Base-by-base conservation (phyloP, 2,797 vertebrate genomes). In the Rhinophrynus dorsalis region DNA sequence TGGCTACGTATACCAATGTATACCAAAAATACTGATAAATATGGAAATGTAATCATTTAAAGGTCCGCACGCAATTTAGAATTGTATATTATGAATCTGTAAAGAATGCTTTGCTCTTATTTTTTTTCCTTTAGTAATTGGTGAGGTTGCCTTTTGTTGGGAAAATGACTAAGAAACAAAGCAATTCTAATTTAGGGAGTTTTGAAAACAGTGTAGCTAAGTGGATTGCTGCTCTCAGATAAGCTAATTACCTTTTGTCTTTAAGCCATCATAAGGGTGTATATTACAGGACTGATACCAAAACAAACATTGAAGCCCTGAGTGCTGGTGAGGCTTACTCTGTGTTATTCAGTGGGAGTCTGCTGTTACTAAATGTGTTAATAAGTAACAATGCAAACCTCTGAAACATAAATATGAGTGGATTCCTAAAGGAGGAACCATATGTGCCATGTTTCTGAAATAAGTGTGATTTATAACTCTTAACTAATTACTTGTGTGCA, bases 271-370 rank as follows among this genome's bases (percentile, higher is more conserved):
- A 65, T 58, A 42, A 65, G 30, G 24, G 23, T n/a, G 35, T 54
- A 50, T 57, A 63, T 37, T 50, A 32, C 56, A 17, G 29, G 9
- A n/a, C 1, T 56, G 30, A 63, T 57, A 71, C 51, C 60, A 48
- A 71, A 71, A 71, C 68, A 64, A 71, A 40, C 51, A 30, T 48
- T 69, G 35, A 61, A n/a, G 38, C 54, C 37, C 17, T 11, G 18
- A 71, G 27, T 33, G 52, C 60, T 42, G 52, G 42, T 51, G 60
- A 61, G 48, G 12, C 17, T 15, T 5, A 21, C 23, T 40, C 1
- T 37, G 10, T 42, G 47, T 2, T 47, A 12, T 15, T 13, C 8
- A 5, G n/a, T 21, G 10, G 21, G 11, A 1, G 2, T 15, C 23
- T 27, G 23, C n/a, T 18, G 23, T 7, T 20, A 2, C n/a, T 40